phyloP scores from a whole-genome alignment of 2,888 invertebrate genomes.

The Tethea ocularis region DNA sequence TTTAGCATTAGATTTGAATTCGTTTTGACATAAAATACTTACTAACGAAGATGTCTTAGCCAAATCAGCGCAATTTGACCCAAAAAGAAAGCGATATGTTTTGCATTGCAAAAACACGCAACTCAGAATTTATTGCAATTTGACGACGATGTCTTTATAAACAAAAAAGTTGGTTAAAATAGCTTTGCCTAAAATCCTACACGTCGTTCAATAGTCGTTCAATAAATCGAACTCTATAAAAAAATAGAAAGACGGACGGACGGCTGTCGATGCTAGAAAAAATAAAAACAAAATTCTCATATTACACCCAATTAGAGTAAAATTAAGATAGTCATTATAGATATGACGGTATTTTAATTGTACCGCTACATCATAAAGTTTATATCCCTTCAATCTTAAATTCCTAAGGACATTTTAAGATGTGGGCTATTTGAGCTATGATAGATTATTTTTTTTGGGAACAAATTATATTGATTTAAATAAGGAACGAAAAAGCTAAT shows the following conservation, averaged over 20 bases:
- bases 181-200: neutral
- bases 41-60: too few relatives aligned
- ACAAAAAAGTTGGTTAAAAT: too few relatives aligned
- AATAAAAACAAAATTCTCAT: neutral
- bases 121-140: too few relatives aligned
- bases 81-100: too few relatives aligned
- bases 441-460: neutral
- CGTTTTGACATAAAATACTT: too few relatives aligned
- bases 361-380: conserved; percentile 46
- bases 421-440: too few relatives aligned
- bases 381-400: conserved; percentile 17
- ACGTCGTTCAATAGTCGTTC: neutral
- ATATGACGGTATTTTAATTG: conserved; percentile 29
- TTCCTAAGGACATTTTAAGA: neutral
- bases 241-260: neutral
- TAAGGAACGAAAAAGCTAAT: too few relatives aligned
- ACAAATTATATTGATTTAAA: neutral
- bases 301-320: conserved; percentile 3
- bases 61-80: too few relatives aligned
- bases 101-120: too few relatives aligned
- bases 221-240: neutral
- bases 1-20: too few relatives aligned
- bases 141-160: too few relatives aligned
- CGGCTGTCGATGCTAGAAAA: neutral
- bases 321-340: conserved; percentile 7